phyloP scores from a whole-genome alignment of 2,888 invertebrate species.

The Erannis defoliaria region DNA sequence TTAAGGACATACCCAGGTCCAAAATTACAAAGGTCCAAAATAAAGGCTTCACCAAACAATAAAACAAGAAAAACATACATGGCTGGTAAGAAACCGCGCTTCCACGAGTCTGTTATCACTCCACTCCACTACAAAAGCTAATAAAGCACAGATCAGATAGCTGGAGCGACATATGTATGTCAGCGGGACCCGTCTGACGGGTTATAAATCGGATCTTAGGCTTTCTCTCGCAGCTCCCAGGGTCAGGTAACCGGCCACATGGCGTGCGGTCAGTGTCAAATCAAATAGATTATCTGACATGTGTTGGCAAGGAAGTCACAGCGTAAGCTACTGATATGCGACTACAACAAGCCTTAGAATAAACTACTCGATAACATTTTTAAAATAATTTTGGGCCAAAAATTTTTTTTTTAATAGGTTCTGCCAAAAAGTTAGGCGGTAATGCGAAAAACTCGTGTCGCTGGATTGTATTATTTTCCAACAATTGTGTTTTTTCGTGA shows the following conservation, averaged over 20 bases:
- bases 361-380: too few relatives aligned
- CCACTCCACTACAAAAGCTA: constrained; percentile 30
- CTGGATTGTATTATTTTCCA: too few relatives aligned
- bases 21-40: too few relatives aligned
- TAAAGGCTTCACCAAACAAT: too few relatives aligned
- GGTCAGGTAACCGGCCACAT: constrained; percentile 58
- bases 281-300: constrained; percentile 34
- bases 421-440: too few relatives aligned
- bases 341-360: background rate
- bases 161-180: constrained; percentile 61
- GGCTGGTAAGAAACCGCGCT: background rate
- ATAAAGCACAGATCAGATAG: constrained; percentile 47
- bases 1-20: too few relatives aligned
- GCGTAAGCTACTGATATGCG: constrained; percentile 8
- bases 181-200: constrained; percentile 72
- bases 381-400: too few relatives aligned
- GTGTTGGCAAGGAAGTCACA: constrained; percentile 20
- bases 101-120: constrained; percentile 1
- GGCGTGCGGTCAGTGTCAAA: constrained; percentile 32
- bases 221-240: constrained; percentile 53
- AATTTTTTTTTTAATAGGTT: too few relatives aligned
- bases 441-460: too few relatives aligned
- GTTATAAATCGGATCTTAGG: constrained; percentile 55
- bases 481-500: too few relatives aligned
- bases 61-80: too few relatives aligned